Percentiles rank a stretch among this genome's conserved stretches.
phyloP scores from a whole-genome alignment of 2,113 vertebrate genomes.

The Nansenia antarctica region DNA sequence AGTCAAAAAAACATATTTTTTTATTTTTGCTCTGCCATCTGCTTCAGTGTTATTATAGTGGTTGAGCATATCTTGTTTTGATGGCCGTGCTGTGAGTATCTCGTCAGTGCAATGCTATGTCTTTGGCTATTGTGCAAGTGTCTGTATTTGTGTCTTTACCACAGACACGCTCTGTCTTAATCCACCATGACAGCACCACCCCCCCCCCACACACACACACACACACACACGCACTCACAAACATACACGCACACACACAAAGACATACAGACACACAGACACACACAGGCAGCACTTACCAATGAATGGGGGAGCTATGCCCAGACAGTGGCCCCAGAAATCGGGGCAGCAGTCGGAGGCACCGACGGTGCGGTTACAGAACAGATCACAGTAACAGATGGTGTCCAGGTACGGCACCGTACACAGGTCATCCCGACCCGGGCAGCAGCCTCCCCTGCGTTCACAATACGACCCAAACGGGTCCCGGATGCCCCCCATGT shows the following conservation, averaged over 20 bases:
- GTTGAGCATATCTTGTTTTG: too few species aligned
- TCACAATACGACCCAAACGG: slow-evolving; percentile 86
- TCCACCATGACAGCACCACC: neutral
- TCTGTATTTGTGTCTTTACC: slow-evolving; percentile 2
- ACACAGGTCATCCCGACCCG: slow-evolving; percentile 84
- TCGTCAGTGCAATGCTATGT: neutral
- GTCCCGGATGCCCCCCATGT: slow-evolving; percentile 86
- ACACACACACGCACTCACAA: neutral
- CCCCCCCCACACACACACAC: neutral
- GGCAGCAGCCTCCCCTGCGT: slow-evolving; percentile 85
- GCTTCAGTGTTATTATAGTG: too few species aligned
- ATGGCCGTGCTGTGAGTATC: too few species aligned
- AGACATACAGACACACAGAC: neutral
- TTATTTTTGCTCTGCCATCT: too few species aligned
- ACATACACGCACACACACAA: neutral
- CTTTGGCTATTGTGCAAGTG: neutral
- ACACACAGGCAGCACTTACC: slow-evolving; percentile 45
- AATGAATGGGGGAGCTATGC: slow-evolving; percentile 78
- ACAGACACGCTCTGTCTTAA: neutral
- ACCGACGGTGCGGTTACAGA: slow-evolving; percentile 97
- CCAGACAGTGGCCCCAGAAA: slow-evolving; percentile 94
- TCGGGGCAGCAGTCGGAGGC: slow-evolving; percentile 97
- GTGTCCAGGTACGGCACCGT: slow-evolving; percentile 90
- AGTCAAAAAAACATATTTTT: too few species aligned
- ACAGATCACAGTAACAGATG: slow-evolving; percentile 96